Conservation (phyloP, 92 coral and sea anemone species). For the Phenganax subtilis region DNA sequence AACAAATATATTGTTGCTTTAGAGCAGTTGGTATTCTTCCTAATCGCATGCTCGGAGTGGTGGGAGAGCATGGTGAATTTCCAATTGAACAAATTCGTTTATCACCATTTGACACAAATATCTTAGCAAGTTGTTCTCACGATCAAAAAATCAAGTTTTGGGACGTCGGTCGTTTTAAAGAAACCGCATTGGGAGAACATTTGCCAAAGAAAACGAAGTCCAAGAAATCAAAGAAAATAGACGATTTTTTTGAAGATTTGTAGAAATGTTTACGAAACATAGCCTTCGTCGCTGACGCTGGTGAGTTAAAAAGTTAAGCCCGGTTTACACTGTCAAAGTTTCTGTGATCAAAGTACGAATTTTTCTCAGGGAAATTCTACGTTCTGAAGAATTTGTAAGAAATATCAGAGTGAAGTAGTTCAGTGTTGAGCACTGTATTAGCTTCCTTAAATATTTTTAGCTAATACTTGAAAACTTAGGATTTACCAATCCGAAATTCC, state of each 20-base stretch:
- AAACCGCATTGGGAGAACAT: slow-evolving; percentile 49
- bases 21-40: slow-evolving; percentile 96
- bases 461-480: too few relatives aligned
- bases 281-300: too few relatives aligned
- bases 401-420: too few relatives aligned
- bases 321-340: too few relatives aligned
- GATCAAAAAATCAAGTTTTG: slow-evolving; percentile 89
- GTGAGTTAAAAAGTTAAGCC: too few relatives aligned
- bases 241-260: slow-evolving; percentile 33
- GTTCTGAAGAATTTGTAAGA: too few relatives aligned
- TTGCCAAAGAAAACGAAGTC: neutral
- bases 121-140: slow-evolving; percentile 91
- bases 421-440: too few relatives aligned
- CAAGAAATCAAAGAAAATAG: neutral
- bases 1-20: slow-evolving; percentile 3
- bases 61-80: slow-evolving; percentile 90
- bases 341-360: too few relatives aligned
- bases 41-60: slow-evolving; percentile 77
- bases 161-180: slow-evolving; percentile 75
- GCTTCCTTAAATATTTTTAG: too few relatives aligned
- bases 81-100: slow-evolving; percentile 88
- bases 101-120: slow-evolving; percentile 63
- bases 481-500: too few relatives aligned
- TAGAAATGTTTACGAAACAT: neutral
- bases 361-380: too few relatives aligned